These are phyloP conservation scores for Sminthurides bifidus DNA, from an alignment of 1,140 invertebrate genomes.

Conservation along the genomic window DNA sequence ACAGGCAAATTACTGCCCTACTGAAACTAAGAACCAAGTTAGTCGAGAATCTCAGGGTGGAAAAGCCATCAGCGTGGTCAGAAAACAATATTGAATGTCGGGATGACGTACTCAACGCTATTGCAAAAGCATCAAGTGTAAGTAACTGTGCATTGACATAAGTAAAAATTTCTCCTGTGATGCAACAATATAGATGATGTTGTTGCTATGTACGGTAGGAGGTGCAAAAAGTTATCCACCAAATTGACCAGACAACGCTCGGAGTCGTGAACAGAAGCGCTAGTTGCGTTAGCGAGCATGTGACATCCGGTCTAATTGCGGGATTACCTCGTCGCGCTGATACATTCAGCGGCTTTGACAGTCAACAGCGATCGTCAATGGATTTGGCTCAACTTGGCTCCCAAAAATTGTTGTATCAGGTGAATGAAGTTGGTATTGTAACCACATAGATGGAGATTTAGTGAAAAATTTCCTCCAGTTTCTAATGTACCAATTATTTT, in stretches of 20 bases:
- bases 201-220: slow-evolving; percentile 19
- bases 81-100: slow-evolving; percentile 23
- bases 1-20: slow-evolving; percentile 16
- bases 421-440: background rate
- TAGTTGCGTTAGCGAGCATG: slow-evolving; percentile 80
- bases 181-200: background rate
- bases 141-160: background rate
- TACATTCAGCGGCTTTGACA: slow-evolving; percentile 87
- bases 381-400: slow-evolving; percentile 9
- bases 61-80: slow-evolving; percentile 26
- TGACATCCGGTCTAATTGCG: slow-evolving; percentile 62
- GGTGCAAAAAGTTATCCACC: slow-evolving; percentile 19
- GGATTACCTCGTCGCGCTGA: slow-evolving; percentile 79
- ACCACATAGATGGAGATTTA: background rate
- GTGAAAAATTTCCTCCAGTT: background rate
- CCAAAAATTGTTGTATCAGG: slow-evolving; percentile 16
- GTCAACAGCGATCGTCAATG: slow-evolving; percentile 31
- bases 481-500: background rate
- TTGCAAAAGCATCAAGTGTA: slow-evolving; percentile 18
- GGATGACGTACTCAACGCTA: slow-evolving; percentile 18
- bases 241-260: slow-evolving; percentile 9
- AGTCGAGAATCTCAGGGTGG: slow-evolving; percentile 19
- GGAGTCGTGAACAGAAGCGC: slow-evolving; percentile 61
- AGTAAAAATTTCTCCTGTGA: background rate
- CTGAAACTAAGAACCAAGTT: slow-evolving; percentile 16